A percentile compares a stretch with the other conserved stretches of the same genome.
These are phyloP conservation scores for Lissonota sp. DNA, from an alignment of 2,888 invertebrate species.

Conservation along the genomic window DNA sequence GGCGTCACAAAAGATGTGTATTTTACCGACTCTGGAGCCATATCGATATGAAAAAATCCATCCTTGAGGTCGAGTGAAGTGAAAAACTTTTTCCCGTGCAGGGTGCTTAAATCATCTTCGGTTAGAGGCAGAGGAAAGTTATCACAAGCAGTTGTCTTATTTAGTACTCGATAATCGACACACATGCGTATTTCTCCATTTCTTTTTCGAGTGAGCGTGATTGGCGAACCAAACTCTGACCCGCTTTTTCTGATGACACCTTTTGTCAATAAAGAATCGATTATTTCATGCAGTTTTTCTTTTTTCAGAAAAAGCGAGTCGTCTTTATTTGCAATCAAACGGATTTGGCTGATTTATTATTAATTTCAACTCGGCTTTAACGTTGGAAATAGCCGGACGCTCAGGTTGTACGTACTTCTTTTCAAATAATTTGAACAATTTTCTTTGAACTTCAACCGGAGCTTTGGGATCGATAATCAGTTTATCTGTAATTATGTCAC, in stretches of 20 bases:
- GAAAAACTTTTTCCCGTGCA: constrained; percentile 50
- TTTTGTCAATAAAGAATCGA: constrained; percentile 60
- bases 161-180: constrained; percentile 45
- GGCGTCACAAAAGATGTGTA: constrained; percentile 60
- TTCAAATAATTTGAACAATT: constrained; percentile 3
- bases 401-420: constrained; percentile 29
- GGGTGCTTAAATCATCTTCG: constrained; percentile 20
- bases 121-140: constrained; percentile 22
- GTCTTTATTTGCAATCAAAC: constrained; percentile 57
- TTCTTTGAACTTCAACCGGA: neutral
- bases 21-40: constrained; percentile 56
- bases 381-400: constrained; percentile 14
- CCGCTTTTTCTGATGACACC: constrained; percentile 53
- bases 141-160: constrained; percentile 33
- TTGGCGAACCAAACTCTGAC: constrained; percentile 56
- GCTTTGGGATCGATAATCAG: constrained; percentile 9
- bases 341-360: constrained; percentile 51
- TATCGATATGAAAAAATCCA: constrained; percentile 45
- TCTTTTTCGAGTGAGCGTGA: constrained; percentile 35
- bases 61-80: constrained; percentile 39
- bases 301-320: constrained; percentile 40
- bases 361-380: constrained; percentile 14
- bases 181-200: constrained; percentile 48
- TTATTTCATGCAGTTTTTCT: constrained; percentile 51
- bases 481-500: neutral